Conservation (phyloP, 1,140 invertebrate species). For the Portunus trituberculatus region DNA sequence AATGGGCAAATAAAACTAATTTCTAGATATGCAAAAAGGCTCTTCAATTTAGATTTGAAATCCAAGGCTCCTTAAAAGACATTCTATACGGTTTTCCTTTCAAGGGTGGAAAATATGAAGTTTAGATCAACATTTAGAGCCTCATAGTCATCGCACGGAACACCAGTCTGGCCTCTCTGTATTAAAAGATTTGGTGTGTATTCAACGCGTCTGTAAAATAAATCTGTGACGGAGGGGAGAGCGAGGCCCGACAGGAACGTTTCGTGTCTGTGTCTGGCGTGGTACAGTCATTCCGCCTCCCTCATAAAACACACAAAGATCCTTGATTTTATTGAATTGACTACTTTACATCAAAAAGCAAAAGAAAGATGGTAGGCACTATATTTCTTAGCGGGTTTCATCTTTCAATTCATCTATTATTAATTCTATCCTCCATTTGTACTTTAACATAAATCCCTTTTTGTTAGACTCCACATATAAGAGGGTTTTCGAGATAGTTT, state of each 20-base stretch:
- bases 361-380: no score
- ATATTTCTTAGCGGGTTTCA: no score
- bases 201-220: conserved; percentile 22
- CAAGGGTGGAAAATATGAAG: background rate
- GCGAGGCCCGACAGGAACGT: background rate
- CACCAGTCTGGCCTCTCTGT: background rate
- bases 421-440: no score
- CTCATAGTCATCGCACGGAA: background rate
- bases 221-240: background rate
- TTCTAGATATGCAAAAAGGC: no score
- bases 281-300: background rate
- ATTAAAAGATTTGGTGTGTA: conserved; percentile 6
- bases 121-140: background rate
- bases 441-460: no score
- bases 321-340: no score
- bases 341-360: no score
- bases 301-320: background rate
- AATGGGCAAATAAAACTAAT: no score
- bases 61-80: background rate
- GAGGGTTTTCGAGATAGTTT: no score
- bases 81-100: background rate
- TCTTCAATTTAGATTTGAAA: no score
- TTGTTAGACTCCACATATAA: no score
- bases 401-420: no score
- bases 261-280: background rate